Percentiles rank a stretch among this genome's conserved stretches.
Evolutionary conservation across 2,797 vertebrate species (phyloP).

Genomic region (Microchirus variegatus): DNA sequence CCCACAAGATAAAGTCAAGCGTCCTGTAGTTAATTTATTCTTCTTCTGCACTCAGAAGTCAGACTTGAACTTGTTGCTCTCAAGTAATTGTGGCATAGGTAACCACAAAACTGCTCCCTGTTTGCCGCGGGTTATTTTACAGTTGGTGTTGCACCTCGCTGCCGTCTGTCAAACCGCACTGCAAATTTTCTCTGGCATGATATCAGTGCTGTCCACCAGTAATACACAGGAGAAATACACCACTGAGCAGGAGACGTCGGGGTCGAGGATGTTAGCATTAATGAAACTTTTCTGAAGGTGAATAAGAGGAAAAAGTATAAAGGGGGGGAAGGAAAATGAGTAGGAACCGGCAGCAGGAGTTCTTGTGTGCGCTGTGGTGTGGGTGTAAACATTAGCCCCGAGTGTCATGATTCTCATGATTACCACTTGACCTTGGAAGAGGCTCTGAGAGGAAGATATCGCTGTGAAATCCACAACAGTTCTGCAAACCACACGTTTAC

Average conservation of each 20-base stretch:
- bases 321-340: too few relatives aligned
- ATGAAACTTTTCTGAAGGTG: background rate
- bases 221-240: background rate
- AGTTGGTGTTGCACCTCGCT: background rate
- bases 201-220: background rate
- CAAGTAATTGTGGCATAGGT: background rate
- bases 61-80: background rate
- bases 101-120: too few relatives aligned
- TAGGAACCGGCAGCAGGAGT: background rate
- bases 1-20: too few relatives aligned
- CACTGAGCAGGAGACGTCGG: background rate
- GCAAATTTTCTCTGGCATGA: background rate
- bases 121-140: background rate
- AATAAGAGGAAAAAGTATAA: background rate
- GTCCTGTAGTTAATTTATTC: background rate
- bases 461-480: constrained; percentile 19
- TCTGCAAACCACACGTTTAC: constrained; percentile 14
- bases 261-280: background rate
- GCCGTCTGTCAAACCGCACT: background rate
- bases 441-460: constrained; percentile 8
- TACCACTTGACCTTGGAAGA: background rate
- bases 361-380: background rate
- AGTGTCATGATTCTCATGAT: background rate
- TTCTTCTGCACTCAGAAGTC: background rate
- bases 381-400: background rate